Percentiles rank a stretch among this genome's conserved stretches.
Evolutionary conservation across 2,113 vertebrate species (phyloP).

Genomic region (Procavia capensis): DNA sequence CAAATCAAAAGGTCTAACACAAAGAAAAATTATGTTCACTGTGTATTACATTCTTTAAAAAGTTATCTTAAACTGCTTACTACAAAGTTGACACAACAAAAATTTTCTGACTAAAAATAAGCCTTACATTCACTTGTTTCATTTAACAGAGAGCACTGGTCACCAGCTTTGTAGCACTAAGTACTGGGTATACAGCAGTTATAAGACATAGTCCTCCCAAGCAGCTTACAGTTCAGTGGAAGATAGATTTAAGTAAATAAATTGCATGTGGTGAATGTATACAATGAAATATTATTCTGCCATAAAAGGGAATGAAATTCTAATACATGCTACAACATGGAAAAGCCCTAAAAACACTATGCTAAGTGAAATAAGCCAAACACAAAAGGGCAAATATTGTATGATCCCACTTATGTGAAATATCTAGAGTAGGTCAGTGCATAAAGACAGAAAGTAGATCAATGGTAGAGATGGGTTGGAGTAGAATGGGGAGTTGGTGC

Average conservation of each 20-base stretch:
- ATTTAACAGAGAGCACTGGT: not conserved
- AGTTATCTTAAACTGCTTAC: not conserved
- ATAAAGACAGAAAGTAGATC: not conserved
- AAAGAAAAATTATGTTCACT: not conserved
- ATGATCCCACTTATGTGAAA: not conserved
- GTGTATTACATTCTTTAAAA: not conserved
- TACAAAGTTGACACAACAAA: not conserved
- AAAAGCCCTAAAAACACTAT: not conserved
- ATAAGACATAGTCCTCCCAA: not conserved
- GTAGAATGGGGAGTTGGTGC: not conserved
- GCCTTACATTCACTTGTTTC: not conserved
- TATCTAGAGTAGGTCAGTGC: not conserved
- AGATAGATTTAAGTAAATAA: not conserved
- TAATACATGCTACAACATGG: not conserved
- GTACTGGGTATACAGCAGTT: not conserved
- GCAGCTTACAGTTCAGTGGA: not conserved
- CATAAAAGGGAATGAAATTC: not conserved
- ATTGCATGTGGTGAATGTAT: not conserved
- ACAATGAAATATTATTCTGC: not conserved
- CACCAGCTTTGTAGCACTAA: not conserved
- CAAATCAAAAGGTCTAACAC: constrained; percentile 3
- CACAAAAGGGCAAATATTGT: too few relatives aligned
- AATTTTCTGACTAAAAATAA: not conserved
- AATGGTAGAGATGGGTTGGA: not conserved
- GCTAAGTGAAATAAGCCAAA: too few relatives aligned